phyloP scores from a whole-genome alignment of 1,140 invertebrate genomes.

The Melipona quadrifasciata region DNA sequence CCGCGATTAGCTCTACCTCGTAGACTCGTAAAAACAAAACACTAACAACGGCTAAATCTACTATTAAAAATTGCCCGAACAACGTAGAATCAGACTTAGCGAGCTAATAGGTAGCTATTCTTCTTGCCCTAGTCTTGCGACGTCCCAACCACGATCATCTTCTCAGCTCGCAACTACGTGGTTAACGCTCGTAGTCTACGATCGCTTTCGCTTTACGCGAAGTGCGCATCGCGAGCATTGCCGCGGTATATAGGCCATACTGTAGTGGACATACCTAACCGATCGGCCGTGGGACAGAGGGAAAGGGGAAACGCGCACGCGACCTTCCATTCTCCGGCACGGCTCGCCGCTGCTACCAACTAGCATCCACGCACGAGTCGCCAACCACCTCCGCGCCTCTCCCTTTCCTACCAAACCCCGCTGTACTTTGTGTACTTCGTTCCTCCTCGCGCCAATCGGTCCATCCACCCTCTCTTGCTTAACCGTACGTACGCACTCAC shows the following conservation, averaged over 20 bases:
- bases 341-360: not conserved
- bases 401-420: not conserved
- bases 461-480: not conserved
- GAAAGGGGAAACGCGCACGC: slow-evolving; percentile 23
- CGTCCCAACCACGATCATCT: too few relatives aligned
- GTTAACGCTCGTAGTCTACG: too few relatives aligned
- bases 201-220: not conserved
- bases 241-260: slow-evolving; percentile 58
- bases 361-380: not conserved
- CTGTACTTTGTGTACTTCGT: not conserved
- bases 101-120: too few relatives aligned
- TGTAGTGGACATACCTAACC: slow-evolving; percentile 30
- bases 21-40: too few relatives aligned
- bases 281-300: not conserved
- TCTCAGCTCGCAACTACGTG: too few relatives aligned
- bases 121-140: too few relatives aligned
- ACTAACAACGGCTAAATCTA: too few relatives aligned
- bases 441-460: not conserved
- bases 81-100: too few relatives aligned
- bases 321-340: not conserved
- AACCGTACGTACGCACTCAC: not conserved
- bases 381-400: not conserved
- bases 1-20: too few relatives aligned
- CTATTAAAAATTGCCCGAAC: too few relatives aligned
- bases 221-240: slow-evolving; percentile 64